phyloP scores from a whole-genome alignment of 2,888 invertebrate genomes.

The Amblyjoppa fuscipennis region DNA sequence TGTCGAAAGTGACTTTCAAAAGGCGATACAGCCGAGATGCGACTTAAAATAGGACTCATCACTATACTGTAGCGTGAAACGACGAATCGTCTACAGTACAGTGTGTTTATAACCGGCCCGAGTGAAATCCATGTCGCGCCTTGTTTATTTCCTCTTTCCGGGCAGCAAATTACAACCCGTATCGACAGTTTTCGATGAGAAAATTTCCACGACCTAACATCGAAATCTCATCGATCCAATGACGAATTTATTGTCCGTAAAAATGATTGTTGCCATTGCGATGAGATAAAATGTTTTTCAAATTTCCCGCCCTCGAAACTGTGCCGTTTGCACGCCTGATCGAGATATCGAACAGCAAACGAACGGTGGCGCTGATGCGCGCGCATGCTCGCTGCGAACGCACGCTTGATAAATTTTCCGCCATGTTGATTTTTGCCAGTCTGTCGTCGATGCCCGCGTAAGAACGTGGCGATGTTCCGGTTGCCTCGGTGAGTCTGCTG shows the following conservation, averaged over 20 bases:
- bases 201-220: not conserved
- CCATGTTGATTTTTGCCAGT: slow-evolving; percentile 33
- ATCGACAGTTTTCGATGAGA: not conserved
- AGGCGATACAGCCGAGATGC: slow-evolving; percentile 61
- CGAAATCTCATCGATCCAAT: not conserved
- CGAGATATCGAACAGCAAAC: slow-evolving; percentile 17
- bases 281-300: not conserved
- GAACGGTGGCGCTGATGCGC: not conserved
- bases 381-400: not conserved
- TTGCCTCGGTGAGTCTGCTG: slow-evolving; percentile 78
- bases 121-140: not conserved
- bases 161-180: not conserved
- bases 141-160: not conserved
- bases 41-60: slow-evolving; percentile 71
- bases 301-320: not conserved
- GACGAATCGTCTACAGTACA: not conserved
- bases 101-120: slow-evolving; percentile 7
- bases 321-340: not conserved
- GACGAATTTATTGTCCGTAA: not conserved
- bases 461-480: slow-evolving; percentile 74
- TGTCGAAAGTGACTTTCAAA: slow-evolving; percentile 68
- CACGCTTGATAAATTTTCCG: slow-evolving; percentile 6
- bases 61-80: slow-evolving; percentile 27
- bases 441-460: slow-evolving; percentile 8
- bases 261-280: not conserved